phyloP scores from a whole-genome alignment of 2,113 vertebrate species.

The Hepsetus odoe region DNA sequence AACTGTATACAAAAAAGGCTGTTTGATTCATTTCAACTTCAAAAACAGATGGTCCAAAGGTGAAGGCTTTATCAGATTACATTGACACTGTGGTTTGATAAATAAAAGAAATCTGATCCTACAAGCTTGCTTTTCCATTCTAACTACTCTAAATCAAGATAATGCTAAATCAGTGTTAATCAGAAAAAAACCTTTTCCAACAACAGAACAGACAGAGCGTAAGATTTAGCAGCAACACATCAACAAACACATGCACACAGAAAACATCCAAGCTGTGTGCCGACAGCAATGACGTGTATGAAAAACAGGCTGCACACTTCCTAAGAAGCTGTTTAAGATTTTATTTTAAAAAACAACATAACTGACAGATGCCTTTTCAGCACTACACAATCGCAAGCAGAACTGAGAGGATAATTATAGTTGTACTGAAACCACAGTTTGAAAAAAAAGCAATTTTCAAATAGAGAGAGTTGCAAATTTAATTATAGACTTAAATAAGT shows the following conservation, averaged over 20 bases:
- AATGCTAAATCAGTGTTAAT: too few relatives aligned
- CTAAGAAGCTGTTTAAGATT: background rate
- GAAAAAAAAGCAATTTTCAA: too few relatives aligned
- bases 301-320: background rate
- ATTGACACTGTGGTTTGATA: background rate
- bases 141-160: background rate
- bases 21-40: background rate
- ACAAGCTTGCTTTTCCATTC: background rate
- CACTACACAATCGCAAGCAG: background rate
- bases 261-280: too few relatives aligned
- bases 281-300: too few relatives aligned
- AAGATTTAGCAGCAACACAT: too few relatives aligned
- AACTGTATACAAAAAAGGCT: slow-evolving; percentile 5
- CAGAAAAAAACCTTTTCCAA: too few relatives aligned
- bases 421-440: too few relatives aligned
- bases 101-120: background rate
- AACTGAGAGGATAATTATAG: too few relatives aligned
- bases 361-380: background rate
- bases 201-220: background rate
- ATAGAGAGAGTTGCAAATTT: too few relatives aligned
- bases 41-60: slow-evolving; percentile 14
- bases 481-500: too few relatives aligned
- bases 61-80: background rate
- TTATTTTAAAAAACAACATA: background rate
- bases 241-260: too few relatives aligned